Evolutionary conservation across 92 coral and sea anemone species (phyloP), one percentile per base, ranked within the genome.

Genomic region (Paramuricea clavata): DNA sequence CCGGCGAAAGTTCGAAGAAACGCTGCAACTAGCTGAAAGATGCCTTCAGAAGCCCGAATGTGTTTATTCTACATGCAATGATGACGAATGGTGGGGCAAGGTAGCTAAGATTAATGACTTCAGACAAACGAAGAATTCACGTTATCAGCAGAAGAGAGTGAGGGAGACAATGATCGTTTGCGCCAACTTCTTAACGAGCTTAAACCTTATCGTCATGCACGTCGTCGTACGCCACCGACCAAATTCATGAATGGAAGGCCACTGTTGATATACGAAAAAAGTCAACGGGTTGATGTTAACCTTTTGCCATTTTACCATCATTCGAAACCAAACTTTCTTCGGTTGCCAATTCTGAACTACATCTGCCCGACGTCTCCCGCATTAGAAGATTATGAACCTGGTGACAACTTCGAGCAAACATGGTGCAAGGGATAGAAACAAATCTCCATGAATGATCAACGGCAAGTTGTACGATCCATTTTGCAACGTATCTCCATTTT

Each of bases 351-450:
- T 49, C 35, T 74, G 9, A 34, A 43, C 44, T 74, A 44, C 36
- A 74, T 74, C n/a, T 25, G 62, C 21, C 61, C 81, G n/a, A 44
- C 80, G 2, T 44, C 52, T 12, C 60, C 36, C 2, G 60, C 25
- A 6, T 25, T 74, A 16, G 34, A 74, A 1, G 80, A 34, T n/a
- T 74, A 74, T 43, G 80, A 74, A 47, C 81, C 64, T 6, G 22
- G 81, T 5, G 35, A 74, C 22, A 43, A 74, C 81, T 74, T 42
- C 64, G 44, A 49, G 64, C 81, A 25, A 27, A 74, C 81, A 0
- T 74, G 80, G 80, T n/a, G 81, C 81, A 74, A 74, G 76, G 49
- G 25, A 69, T 69, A 42, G 76, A 12, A 69, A 34, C 26, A 17
- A 34, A 30, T 69, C 27, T n/a, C 76, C 13, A 69, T 30, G 10